Percentiles rank a stretch among this genome's conserved stretches.
Evolutionary conservation across 2,797 vertebrate species (phyloP).

Genomic region (Macropus fuliginosus): DNA sequence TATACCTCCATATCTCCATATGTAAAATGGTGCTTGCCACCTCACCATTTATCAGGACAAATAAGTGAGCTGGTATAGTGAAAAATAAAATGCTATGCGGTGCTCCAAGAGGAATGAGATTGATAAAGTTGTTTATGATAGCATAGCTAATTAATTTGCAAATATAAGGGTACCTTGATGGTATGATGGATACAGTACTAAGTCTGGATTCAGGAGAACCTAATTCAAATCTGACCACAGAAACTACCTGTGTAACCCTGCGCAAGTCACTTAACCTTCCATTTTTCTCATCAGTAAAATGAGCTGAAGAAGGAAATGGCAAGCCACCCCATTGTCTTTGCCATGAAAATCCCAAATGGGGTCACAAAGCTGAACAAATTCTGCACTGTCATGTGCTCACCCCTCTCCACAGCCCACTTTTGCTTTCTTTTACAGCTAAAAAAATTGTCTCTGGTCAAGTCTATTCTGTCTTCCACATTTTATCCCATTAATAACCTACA

Average conservation of each 20-base stretch:
- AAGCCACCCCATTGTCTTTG: not conserved
- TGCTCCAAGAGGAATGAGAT: conserved; percentile 50
- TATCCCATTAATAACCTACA: conserved; percentile 46
- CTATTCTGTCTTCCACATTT: conserved; percentile 58
- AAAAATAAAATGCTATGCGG: not conserved
- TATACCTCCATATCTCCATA: not conserved
- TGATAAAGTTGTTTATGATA: conserved; percentile 60
- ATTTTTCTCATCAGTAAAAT: not conserved
- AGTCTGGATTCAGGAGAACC: no score
- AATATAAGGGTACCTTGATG: no score
- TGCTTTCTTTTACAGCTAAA: conserved; percentile 73
- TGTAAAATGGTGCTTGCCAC: not conserved
- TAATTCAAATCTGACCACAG: no score
- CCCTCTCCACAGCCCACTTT: conserved; percentile 48
- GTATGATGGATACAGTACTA: no score
- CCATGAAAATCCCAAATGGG: not conserved
- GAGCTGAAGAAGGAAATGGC: not conserved
- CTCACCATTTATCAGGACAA: not conserved
- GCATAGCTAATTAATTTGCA: not conserved
- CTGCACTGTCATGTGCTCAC: conserved; percentile 46
- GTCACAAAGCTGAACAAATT: not conserved
- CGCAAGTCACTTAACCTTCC: not conserved
- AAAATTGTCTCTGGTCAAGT: conserved; percentile 60
- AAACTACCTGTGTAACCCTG: no score
- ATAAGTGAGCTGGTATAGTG: not conserved